phyloP scores from a whole-genome alignment of 2,888 invertebrate species.

The Mactromeris polynyma region DNA sequence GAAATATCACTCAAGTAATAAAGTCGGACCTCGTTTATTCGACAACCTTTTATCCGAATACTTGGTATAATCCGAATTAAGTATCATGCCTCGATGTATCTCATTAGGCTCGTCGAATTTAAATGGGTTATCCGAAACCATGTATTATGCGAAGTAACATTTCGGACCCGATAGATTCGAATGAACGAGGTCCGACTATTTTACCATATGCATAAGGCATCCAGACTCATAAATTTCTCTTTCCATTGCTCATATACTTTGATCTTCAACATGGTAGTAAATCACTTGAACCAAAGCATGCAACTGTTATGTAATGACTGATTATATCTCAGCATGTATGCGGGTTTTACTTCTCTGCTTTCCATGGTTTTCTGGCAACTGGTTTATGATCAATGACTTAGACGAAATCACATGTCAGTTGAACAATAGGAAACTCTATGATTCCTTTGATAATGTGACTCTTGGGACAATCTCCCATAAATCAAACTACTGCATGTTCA shows the following conservation, averaged over 20 bases:
- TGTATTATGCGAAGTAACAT: too few relatives aligned
- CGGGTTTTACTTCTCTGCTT: neutral
- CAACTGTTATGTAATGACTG: neutral
- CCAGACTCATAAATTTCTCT: neutral
- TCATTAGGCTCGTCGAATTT: too few relatives aligned
- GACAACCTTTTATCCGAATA: too few relatives aligned
- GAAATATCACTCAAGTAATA: too few relatives aligned
- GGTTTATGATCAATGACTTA: constrained; percentile 10
- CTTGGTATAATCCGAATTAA: too few relatives aligned
- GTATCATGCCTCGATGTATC: too few relatives aligned
- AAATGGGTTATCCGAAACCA: too few relatives aligned
- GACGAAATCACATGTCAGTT: neutral
- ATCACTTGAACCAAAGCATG: neutral
- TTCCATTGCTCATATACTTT: neutral
- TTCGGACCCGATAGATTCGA: too few relatives aligned
- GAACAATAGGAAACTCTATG: neutral
- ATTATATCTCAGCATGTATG: neutral
- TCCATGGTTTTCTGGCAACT: neutral
- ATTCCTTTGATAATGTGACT: neutral
- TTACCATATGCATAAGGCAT: too few relatives aligned
- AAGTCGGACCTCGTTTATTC: too few relatives aligned
- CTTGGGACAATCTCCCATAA: neutral
- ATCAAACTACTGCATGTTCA: neutral
- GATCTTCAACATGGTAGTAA: neutral
- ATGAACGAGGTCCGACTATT: too few relatives aligned